A percentile compares a stretch with the other conserved stretches of the same genome.
These are phyloP conservation scores for Cordilura impudica DNA, from an alignment of 2,888 invertebrate genomes.

Conservation along the genomic window DNA sequence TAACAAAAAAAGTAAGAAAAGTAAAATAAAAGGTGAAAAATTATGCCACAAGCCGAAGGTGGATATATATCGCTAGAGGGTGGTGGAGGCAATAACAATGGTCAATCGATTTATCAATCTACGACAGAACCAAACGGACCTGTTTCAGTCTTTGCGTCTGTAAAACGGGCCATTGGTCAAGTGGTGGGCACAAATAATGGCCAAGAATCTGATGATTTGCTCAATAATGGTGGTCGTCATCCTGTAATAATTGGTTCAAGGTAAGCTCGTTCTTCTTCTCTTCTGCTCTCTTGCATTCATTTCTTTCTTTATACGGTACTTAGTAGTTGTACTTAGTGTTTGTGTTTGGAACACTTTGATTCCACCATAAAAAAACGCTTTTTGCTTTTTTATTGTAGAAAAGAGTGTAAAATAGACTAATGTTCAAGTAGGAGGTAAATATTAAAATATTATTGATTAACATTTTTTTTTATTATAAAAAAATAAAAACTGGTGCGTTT, in stretches of 20 bases:
- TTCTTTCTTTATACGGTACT: neutral
- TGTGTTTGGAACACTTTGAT: neutral
- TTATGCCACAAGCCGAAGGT: constrained; percentile 78
- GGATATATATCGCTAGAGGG: constrained; percentile 77
- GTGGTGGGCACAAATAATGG: constrained; percentile 75
- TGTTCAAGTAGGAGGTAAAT: neutral
- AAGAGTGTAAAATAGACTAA: neutral
- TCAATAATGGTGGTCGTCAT: constrained; percentile 74
- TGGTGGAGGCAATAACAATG: constrained; percentile 72
- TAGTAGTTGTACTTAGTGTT: neutral
- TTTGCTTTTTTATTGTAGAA: neutral
- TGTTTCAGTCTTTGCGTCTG: constrained; percentile 76
- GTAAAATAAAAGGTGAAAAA: constrained; percentile 27
- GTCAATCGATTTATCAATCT: constrained; percentile 77
- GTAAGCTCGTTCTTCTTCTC: constrained; percentile 70
- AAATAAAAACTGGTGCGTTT: neutral
- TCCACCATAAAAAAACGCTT: neutral
- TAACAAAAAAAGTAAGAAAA: neutral
- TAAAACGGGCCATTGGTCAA: constrained; percentile 77
- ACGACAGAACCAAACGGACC: constrained; percentile 78
- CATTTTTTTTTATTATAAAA: neutral
- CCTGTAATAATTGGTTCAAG: constrained; percentile 76
- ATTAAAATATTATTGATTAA: neutral
- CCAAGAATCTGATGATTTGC: constrained; percentile 73
- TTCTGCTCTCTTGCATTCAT: constrained; percentile 8